A percentile compares a stretch with the other conserved stretches of the same genome.
Evolutionary conservation across 2,888 invertebrate genomes (phyloP).

Genomic region (Acronicta psi): DNA sequence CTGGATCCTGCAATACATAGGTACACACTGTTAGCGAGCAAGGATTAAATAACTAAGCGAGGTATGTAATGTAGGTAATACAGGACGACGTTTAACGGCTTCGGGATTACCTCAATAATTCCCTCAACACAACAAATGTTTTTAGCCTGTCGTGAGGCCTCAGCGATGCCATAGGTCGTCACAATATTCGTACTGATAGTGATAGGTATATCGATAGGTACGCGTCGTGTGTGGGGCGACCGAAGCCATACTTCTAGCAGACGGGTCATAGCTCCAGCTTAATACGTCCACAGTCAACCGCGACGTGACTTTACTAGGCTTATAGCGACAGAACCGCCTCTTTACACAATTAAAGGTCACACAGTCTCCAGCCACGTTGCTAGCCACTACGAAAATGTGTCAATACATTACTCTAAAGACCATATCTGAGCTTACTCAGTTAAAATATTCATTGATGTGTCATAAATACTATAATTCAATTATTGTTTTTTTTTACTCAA

Average conservation of each 20-base stretch:
- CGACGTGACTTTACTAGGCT: constrained; percentile 72
- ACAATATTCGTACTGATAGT: constrained; percentile 63
- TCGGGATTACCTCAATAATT: constrained; percentile 86
- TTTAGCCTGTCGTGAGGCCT: constrained; percentile 71
- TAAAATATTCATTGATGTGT: neutral
- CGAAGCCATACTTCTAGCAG: constrained; percentile 78
- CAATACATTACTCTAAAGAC: neutral
- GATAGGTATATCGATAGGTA: constrained; percentile 60
- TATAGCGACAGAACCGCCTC: constrained; percentile 64
- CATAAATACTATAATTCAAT: constrained; percentile 2
- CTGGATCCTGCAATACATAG: constrained; percentile 65
- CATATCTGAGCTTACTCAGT: neutral
- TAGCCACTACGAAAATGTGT: neutral
- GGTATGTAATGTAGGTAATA: constrained; percentile 86
- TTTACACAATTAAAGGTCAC: constrained; percentile 72
- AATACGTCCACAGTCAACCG: constrained; percentile 71
- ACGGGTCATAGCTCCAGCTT: constrained; percentile 75
- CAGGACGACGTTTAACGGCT: constrained; percentile 86
- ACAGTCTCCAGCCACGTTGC: constrained; percentile 36
- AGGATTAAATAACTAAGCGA: constrained; percentile 85
- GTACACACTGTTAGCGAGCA: constrained; percentile 75
- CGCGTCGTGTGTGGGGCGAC: constrained; percentile 64
- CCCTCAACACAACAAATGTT: constrained; percentile 86
- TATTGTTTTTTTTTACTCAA: constrained; percentile 66
- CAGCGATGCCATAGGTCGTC: constrained; percentile 61